Evolutionary conservation across 2,888 invertebrate species (phyloP).

Genomic region (Hemaris fuciformis): DNA sequence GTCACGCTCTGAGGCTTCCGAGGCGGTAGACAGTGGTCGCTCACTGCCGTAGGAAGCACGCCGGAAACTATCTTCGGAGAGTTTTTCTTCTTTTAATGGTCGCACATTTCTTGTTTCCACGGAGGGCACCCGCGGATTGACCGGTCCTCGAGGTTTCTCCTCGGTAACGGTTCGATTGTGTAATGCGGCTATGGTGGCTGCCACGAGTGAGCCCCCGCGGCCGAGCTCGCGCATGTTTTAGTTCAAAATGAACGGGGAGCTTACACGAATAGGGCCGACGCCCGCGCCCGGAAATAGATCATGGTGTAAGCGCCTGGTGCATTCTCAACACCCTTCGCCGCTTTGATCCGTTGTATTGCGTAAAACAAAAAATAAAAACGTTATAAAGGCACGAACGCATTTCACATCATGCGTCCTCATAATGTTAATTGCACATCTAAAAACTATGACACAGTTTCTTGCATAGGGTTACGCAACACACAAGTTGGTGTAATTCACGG

Average conservation of each 20-base stretch:
- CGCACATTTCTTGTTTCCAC: conserved; percentile 53
- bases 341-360: conserved; percentile 61
- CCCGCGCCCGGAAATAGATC: conserved; percentile 78
- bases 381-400: conserved; percentile 17
- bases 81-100: conserved; percentile 46
- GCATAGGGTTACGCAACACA: conserved; percentile 7
- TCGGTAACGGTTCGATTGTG: conserved; percentile 67
- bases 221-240: conserved; percentile 80
- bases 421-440: conserved; percentile 27
- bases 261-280: conserved; percentile 71
- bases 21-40: conserved; percentile 74
- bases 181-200: conserved; percentile 78
- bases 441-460: conserved; percentile 7
- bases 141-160: conserved; percentile 52
- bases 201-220: conserved; percentile 82
- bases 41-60: conserved; percentile 69
- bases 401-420: conserved; percentile 14
- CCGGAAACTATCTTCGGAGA: conserved; percentile 49
- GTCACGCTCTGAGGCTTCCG: conserved; percentile 73
- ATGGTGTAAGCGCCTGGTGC: conserved; percentile 66
- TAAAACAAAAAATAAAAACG: conserved; percentile 38
- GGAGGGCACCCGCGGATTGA: conserved; percentile 55
- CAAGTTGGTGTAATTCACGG: conserved; percentile 18
- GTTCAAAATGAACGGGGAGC: conserved; percentile 71
- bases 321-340: conserved; percentile 64